phyloP scores from a whole-genome alignment of 2,797 vertebrate species.

The Phataginus tetradactyla region DNA sequence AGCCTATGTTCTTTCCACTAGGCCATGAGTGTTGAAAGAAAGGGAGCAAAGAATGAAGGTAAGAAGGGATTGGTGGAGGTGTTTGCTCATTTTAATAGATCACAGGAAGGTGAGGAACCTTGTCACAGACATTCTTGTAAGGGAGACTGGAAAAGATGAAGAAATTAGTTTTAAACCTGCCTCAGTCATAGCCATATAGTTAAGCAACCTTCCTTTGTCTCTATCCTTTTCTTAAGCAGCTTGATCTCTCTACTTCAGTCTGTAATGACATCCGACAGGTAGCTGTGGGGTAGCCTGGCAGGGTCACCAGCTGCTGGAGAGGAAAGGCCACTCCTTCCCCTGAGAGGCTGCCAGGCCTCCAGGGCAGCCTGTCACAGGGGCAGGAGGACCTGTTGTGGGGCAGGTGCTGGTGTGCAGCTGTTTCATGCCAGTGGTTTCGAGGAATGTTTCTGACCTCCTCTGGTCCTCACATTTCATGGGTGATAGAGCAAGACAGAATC shows the following conservation, averaged over 20 bases:
- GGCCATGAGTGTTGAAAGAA: neutral
- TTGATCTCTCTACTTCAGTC: slow-evolving; percentile 82
- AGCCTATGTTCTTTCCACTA: neutral
- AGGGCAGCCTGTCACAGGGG: slow-evolving; percentile 83
- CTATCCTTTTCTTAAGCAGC: slow-evolving; percentile 77
- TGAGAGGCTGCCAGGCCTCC: slow-evolving; percentile 73
- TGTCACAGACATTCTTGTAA: slow-evolving; percentile 2
- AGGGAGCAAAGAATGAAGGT: neutral
- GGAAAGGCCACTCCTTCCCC: slow-evolving; percentile 79
- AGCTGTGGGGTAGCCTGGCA: slow-evolving; percentile 86
- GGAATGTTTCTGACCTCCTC: slow-evolving; percentile 91
- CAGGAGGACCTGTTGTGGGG: slow-evolving; percentile 87
- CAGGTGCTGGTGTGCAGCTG: slow-evolving; percentile 83
- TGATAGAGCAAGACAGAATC: slow-evolving; percentile 90
- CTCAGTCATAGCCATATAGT: neutral
- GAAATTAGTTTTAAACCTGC: slow-evolving; percentile 50
- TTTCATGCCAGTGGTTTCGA: slow-evolving; percentile 90
- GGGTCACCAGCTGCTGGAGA: slow-evolving; percentile 87
- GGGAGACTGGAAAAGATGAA: slow-evolving; percentile 34
- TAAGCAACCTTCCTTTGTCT: slow-evolving; percentile 63
- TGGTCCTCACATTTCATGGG: slow-evolving; percentile 87
- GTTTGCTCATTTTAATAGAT: slow-evolving; percentile 40
- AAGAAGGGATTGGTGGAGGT: neutral
- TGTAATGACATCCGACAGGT: slow-evolving; percentile 89
- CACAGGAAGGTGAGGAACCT: slow-evolving; percentile 3